Conservation (phyloP, 2,113 vertebrate species). For the Probosciger aterrimus region DNA sequence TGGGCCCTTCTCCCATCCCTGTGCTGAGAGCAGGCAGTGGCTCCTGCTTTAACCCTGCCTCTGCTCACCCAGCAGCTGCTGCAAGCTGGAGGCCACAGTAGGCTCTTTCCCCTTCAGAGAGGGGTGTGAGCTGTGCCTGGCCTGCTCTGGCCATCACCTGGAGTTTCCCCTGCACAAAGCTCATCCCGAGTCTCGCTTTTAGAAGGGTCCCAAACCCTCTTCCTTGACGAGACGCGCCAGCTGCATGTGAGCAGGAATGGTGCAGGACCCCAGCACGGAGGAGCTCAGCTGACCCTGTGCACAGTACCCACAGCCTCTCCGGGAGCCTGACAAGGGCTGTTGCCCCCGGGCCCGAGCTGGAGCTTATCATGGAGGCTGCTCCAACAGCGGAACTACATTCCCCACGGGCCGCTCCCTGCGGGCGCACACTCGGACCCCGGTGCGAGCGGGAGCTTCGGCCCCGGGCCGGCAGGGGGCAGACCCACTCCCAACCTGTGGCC, state of each 20-base stretch:
- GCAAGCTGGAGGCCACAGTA: rapidly evolving
- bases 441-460: too few relatives aligned
- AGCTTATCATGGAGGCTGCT: rapidly evolving
- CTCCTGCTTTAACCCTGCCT: neutral
- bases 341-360: too few relatives aligned
- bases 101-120: neutral
- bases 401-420: too few relatives aligned
- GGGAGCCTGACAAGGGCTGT: too few relatives aligned
- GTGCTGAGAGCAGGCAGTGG: neutral
- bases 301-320: rapidly evolving
- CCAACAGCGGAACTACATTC: neutral
- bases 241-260: neutral
- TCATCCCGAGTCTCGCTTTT: neutral
- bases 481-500: too few relatives aligned
- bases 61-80: neutral
- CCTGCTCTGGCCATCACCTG: neutral
- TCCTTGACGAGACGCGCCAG: neutral
- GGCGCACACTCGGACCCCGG: rapidly evolving
- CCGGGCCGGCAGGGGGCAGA: too few relatives aligned
- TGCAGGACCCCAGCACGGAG: too few relatives aligned
- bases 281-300: too few relatives aligned
- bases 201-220: neutral
- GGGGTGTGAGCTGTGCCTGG: rapidly evolving
- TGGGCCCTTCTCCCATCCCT: neutral
- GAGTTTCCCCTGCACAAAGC: neutral